A percentile compares a stretch with the other conserved stretches of the same genome.
Evolutionary conservation across 1,140 invertebrate genomes (phyloP).

Genomic region (Anoplolepis gracilipes): DNA sequence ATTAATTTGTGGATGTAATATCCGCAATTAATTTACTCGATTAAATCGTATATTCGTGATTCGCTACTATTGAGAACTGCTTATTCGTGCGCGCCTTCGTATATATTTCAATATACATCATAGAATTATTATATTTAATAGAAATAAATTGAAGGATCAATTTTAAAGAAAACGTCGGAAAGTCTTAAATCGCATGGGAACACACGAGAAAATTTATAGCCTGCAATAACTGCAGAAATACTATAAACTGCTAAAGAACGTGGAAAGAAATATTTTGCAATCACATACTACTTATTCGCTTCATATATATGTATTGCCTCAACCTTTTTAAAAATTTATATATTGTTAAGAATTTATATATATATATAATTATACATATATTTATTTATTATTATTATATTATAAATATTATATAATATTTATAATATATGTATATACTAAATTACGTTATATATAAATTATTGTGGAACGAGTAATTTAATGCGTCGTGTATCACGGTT

Average conservation of each 20-base stretch:
- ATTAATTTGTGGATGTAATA: not conserved
- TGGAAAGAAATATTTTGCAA: not conserved
- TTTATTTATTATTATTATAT: too few relatives aligned
- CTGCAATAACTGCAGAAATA: not conserved
- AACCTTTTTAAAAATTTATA: not conserved
- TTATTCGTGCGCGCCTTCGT: not conserved
- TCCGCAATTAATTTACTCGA: constrained; percentile 13
- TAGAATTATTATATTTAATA: not conserved
- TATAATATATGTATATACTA: too few relatives aligned
- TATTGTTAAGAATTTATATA: too few relatives aligned
- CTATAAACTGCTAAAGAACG: not conserved
- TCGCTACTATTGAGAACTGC: not conserved
- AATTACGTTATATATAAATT: not conserved
- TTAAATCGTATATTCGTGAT: not conserved
- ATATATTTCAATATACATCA: not conserved
- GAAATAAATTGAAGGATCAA: too few relatives aligned
- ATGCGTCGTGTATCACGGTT: not conserved
- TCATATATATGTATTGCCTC: too few relatives aligned
- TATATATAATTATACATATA: not conserved
- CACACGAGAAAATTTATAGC: not conserved
- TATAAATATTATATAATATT: too few relatives aligned
- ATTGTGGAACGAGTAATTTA: not conserved
- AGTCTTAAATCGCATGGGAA: not conserved
- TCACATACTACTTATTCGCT: not conserved
- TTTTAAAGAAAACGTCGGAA: not conserved